Evolutionary conservation across 2,888 invertebrate species (phyloP).

Genomic region (Agrypnus murinus): DNA sequence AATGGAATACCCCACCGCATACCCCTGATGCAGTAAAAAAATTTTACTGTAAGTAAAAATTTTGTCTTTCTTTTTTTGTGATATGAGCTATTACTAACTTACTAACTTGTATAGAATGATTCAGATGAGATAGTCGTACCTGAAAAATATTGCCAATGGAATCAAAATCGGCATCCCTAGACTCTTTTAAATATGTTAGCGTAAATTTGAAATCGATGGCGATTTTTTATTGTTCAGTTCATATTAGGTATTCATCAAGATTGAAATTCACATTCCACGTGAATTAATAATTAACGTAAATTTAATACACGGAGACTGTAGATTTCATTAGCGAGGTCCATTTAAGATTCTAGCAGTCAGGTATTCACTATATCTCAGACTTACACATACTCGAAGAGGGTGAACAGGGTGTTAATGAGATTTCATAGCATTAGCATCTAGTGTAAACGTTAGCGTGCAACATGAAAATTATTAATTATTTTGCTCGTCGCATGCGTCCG

Average conservation of each 20-base stretch:
- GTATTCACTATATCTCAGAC: constrained; percentile 38
- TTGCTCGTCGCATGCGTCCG: constrained; percentile 35
- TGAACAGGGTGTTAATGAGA: constrained; percentile 44
- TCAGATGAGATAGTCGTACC: too few relatives aligned
- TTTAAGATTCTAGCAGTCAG: constrained; percentile 36
- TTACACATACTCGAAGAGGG: constrained; percentile 22
- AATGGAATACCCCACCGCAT: too few relatives aligned
- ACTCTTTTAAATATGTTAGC: constrained; percentile 18
- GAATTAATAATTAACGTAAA: constrained; percentile 45
- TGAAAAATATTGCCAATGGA: constrained; percentile 11
- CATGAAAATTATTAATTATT: constrained; percentile 48
- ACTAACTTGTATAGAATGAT: too few relatives aligned
- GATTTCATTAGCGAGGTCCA: constrained; percentile 40
- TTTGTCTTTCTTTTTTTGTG: too few relatives aligned
- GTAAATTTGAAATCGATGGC: constrained; percentile 22
- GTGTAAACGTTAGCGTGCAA: constrained; percentile 40
- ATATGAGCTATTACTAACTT: too few relatives aligned
- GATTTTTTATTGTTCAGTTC: constrained; percentile 36
- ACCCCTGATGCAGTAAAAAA: too few relatives aligned
- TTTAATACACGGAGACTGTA: constrained; percentile 37
- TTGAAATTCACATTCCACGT: constrained; percentile 20
- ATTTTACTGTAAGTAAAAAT: too few relatives aligned
- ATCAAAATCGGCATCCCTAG: constrained; percentile 36
- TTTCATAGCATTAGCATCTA: constrained; percentile 40
- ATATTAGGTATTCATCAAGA: not conserved